Base-by-base conservation (phyloP, 2,888 invertebrate species). In the Ferdinandea cuprea region DNA sequence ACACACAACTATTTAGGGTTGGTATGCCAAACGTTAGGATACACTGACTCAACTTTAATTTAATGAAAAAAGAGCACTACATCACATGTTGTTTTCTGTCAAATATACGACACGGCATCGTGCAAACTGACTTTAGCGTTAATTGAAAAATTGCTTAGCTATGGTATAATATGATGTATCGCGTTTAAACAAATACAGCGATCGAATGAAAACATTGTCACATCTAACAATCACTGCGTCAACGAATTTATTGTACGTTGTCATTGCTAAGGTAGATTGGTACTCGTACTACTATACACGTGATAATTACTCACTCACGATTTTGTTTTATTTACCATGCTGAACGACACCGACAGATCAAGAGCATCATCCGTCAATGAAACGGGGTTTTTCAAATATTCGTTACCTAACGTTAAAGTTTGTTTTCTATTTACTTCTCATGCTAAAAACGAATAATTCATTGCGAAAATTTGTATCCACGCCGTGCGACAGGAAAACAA, bases 121-220 rank as follows among this genome's bases (percentile, higher is more conserved):
- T 32, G 32, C 1, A 35, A 35, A 35, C 35, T 35, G 4, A 48
- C 6, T 11, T 8, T 25, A 52, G 50, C 32, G 52, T 61, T 71
- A 52, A 71, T 71, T 59, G 42, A 52, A 71, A 52, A 71, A 44
- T 61, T 71, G 17, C 50, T 11, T 11, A 40, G 25, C n/a, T 48
- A 32, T 2, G 11, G n/a, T n/a, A n/a, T n/a, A n/a, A n/a, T n/a
- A n/a, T n/a, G n/a, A n/a, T n/a, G n/a, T n/a, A n/a, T n/a, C n/a
- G n/a, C n/a, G n/a, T n/a, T n/a, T n/a, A n/a, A n/a, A n/a, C n/a
- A n/a, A n/a, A n/a, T n/a, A n/a, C n/a, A n/a, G n/a, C n/a, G n/a
- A n/a, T n/a, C n/a, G n/a, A n/a, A n/a, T n/a, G n/a, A n/a, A 15
- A 15, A 15, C 7, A 15, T 15, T 40, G 13, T 40, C 15, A 15